Conservation (phyloP, 2,113 vertebrate species). For the Canis aureus region DNA sequence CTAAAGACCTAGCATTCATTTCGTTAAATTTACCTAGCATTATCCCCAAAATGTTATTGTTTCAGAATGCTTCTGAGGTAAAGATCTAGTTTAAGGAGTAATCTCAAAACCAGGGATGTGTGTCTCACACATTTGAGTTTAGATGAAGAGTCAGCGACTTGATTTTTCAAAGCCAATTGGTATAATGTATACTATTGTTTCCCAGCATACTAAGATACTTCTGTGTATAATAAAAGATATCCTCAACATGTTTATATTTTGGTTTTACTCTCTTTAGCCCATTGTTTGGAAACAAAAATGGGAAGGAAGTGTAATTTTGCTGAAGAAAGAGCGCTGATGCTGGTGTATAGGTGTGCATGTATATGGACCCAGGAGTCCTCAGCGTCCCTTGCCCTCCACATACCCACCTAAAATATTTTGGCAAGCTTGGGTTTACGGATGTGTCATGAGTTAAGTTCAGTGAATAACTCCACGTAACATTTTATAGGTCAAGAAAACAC, state of each 20-base stretch:
- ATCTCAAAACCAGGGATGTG: background rate
- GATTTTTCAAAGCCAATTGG: conserved; percentile 38
- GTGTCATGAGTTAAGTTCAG: background rate
- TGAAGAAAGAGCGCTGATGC: background rate
- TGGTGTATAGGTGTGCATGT: background rate
- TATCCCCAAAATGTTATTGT: background rate
- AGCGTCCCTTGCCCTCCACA: background rate
- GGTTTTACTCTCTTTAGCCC: background rate
- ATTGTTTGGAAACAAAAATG: background rate
- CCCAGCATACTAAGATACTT: background rate
- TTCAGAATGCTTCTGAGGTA: background rate
- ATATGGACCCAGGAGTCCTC: background rate
- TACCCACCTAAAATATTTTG: background rate
- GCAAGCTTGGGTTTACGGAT: background rate
- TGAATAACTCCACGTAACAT: conserved; percentile 5
- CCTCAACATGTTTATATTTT: background rate
- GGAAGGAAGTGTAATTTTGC: background rate
- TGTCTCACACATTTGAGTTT: background rate
- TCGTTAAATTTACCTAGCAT: background rate
- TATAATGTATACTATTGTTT: background rate
- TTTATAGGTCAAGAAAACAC: background rate
- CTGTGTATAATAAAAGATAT: background rate
- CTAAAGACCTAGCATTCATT: background rate
- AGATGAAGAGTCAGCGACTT: background rate
- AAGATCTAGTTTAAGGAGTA: background rate